Evolutionary conservation across 2,113 vertebrate genomes (phyloP).

Genomic region (Morone saxatilis): DNA sequence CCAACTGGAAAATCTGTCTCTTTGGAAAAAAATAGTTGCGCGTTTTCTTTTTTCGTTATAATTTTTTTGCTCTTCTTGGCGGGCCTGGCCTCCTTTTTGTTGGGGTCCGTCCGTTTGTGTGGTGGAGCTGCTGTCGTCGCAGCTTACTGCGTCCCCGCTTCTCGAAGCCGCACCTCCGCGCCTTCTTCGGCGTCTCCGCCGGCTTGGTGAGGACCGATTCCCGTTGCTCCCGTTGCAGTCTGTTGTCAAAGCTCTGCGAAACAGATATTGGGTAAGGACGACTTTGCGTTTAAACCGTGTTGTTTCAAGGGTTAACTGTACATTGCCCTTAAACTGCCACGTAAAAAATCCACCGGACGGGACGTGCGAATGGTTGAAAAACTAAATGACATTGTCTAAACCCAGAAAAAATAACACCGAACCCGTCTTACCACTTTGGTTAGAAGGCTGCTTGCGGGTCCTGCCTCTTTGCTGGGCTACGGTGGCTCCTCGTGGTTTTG

Average conservation of each 20-base stretch:
- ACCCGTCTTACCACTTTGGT: conserved; percentile 71
- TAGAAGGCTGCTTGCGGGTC: conserved; percentile 53
- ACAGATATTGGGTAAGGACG: too few relatives aligned
- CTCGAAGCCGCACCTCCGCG: conserved; percentile 76
- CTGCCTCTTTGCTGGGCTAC: conserved; percentile 46
- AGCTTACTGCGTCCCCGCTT: conserved; percentile 84
- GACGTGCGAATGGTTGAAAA: conserved; percentile 31
- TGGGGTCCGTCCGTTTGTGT: conserved; percentile 60
- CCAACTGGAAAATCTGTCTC: conserved; percentile 91
- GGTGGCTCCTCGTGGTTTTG: conserved; percentile 58
- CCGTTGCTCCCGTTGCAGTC: conserved; percentile 54
- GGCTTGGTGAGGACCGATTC: conserved; percentile 55
- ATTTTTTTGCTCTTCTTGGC: conserved; percentile 84
- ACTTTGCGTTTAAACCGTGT: conserved; percentile 6
- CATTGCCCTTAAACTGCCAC: neutral
- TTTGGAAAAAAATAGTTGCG: conserved; percentile 92
- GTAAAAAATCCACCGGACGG: too few relatives aligned
- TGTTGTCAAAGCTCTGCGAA: conserved; percentile 73
- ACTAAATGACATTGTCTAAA: neutral
- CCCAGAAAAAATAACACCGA: neutral
- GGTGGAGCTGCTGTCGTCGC: conserved; percentile 77
- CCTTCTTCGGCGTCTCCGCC: conserved; percentile 62
- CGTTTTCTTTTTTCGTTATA: conserved; percentile 88
- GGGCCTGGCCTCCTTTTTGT: conserved; percentile 56
- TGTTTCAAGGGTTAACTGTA: neutral